These are phyloP conservation scores for Leptinotarsa peninsularis DNA, from an alignment of 2,888 invertebrate genomes.

Conservation along the genomic window DNA sequence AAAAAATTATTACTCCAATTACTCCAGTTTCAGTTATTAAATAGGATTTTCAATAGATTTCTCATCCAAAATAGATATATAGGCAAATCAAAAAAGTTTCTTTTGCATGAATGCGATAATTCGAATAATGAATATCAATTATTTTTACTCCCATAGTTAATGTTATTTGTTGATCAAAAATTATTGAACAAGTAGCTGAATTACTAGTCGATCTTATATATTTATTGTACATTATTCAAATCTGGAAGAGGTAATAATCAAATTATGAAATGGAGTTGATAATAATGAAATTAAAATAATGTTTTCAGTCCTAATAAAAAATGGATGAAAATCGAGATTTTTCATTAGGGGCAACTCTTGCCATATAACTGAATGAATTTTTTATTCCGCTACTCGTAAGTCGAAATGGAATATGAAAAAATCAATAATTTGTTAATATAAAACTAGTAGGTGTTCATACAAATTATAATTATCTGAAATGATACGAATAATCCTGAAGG, in stretches of 20 bases:
- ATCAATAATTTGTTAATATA: constrained; percentile 70
- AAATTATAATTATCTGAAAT: constrained; percentile 68
- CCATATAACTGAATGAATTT: constrained; percentile 75
- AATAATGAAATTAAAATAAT: constrained; percentile 62
- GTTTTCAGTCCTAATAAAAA: constrained; percentile 44
- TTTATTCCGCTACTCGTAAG: constrained; percentile 74
- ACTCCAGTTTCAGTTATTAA: constrained; percentile 72
- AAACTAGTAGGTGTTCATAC: constrained; percentile 65
- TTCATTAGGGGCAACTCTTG: constrained; percentile 74
- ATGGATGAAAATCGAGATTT: constrained; percentile 66
- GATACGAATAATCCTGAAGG: constrained; percentile 70
- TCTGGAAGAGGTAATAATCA: constrained; percentile 59
- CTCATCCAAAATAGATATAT: constrained; percentile 77
- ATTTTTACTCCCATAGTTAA: constrained; percentile 73
- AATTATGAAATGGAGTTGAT: constrained; percentile 7
- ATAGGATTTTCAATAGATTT: constrained; percentile 69
- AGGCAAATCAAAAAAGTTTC: constrained; percentile 81
- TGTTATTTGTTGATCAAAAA: constrained; percentile 72
- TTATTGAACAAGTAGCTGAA: constrained; percentile 68
- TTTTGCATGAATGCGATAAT: constrained; percentile 77
- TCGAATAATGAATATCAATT: constrained; percentile 70
- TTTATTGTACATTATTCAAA: constrained; percentile 65
- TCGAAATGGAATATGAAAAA: constrained; percentile 73
- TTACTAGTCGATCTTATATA: constrained; percentile 69
- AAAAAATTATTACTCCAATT: constrained; percentile 74